These are phyloP conservation scores for Sebastes iracundus DNA, from an alignment of 2,797 vertebrate species.

Conservation along the genomic window DNA sequence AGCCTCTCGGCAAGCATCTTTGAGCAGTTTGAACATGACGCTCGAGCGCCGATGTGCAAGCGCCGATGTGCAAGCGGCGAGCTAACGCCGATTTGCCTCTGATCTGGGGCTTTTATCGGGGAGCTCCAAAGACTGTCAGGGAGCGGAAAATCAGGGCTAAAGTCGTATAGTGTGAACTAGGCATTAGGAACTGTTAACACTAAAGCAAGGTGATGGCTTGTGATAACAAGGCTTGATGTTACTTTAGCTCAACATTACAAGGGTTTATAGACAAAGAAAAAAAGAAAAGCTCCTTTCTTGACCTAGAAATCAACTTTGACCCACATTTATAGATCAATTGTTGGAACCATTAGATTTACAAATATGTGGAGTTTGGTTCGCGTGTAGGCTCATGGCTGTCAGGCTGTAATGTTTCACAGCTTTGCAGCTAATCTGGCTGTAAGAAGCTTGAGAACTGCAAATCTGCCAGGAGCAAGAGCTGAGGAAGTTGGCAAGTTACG, in stretches of 20 bases:
- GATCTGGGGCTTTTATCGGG: too few relatives aligned
- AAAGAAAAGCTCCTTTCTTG: not conserved
- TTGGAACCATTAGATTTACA: conserved; percentile 13
- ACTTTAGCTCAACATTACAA: not conserved
- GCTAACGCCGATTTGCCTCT: too few relatives aligned
- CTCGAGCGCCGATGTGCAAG: too few relatives aligned
- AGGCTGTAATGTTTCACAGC: conserved; percentile 59
- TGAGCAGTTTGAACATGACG: fast-evolving
- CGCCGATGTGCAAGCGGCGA: too few relatives aligned
- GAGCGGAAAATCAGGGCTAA: too few relatives aligned
- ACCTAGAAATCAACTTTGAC: not conserved
- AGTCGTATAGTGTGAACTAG: too few relatives aligned
- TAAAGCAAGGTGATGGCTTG: not conserved
- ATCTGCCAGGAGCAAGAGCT: conserved; percentile 52
- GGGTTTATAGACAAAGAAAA: not conserved
- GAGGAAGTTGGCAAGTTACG: conserved; percentile 23
- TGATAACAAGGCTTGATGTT: not conserved
- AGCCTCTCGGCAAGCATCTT: too few relatives aligned
- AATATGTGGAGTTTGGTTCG: conserved; percentile 22
- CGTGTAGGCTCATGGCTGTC: conserved; percentile 23
- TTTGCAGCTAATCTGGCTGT: conserved; percentile 58
- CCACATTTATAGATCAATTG: conserved; percentile 4
- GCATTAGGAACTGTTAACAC: not conserved
- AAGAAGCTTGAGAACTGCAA: conserved; percentile 65
- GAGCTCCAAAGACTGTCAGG: too few relatives aligned